Evolutionary conservation across 2,113 vertebrate species (phyloP).

Genomic region (Anarrhichthys ocellatus): DNA sequence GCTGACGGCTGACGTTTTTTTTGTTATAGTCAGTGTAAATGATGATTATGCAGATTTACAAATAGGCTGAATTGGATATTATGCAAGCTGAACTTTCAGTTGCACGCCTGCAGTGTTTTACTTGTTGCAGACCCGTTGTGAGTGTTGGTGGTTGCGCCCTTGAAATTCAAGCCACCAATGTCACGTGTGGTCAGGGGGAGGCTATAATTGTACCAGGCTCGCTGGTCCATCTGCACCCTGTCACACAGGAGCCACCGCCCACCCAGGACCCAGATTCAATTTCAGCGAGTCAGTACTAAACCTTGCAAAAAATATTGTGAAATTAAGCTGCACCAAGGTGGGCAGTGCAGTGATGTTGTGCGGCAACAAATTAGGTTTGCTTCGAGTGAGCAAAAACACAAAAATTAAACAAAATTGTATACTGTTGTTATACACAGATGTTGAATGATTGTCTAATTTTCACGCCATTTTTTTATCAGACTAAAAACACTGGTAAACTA

Average conservation of each 20-base stretch:
- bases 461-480: not conserved
- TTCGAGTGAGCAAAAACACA: not conserved
- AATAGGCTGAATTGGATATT: not conserved
- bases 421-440: not conserved
- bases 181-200: slow-evolving; percentile 59
- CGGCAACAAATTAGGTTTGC: not conserved
- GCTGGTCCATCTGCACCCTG: slow-evolving; percentile 52
- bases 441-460: not conserved
- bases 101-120: not conserved
- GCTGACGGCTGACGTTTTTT: not conserved
- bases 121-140: slow-evolving; percentile 4
- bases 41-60: not conserved
- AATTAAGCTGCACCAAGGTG: not conserved
- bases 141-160: slow-evolving; percentile 37
- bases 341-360: not conserved
- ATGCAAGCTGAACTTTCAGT: not conserved
- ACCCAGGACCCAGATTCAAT: slow-evolving; percentile 62
- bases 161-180: slow-evolving; percentile 56
- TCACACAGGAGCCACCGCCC: slow-evolving; percentile 43
- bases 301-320: not conserved
- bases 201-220: slow-evolving; percentile 74
- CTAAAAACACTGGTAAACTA: not conserved
- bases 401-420: not conserved
- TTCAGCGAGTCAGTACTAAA: slow-evolving; percentile 72
- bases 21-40: not conserved